Percentiles rank a stretch among this genome's conserved stretches.
phyloP scores from a whole-genome alignment of 1,140 invertebrate genomes.

The Agraylea sexmaculata region DNA sequence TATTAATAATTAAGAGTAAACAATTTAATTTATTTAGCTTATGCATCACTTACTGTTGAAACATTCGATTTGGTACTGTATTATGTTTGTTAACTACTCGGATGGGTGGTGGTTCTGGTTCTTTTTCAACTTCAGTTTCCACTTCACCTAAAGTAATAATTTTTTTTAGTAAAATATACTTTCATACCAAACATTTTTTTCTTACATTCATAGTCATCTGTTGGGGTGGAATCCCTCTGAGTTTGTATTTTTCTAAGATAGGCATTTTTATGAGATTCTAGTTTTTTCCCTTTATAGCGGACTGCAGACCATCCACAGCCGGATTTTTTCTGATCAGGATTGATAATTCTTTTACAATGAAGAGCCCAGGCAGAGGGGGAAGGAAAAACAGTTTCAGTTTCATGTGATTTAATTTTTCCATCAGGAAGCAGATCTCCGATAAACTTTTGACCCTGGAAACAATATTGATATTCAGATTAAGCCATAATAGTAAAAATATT shows the following conservation, averaged over 20 bases:
- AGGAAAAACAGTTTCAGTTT: conserved; percentile 75
- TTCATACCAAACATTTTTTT: conserved; percentile 16
- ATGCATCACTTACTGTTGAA: conserved; percentile 49
- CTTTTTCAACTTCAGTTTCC: conserved; percentile 44
- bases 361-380: conserved; percentile 89
- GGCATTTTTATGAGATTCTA: conserved; percentile 76
- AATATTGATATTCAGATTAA: conserved; percentile 11
- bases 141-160: conserved; percentile 38
- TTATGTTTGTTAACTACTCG: conserved; percentile 55
- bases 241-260: conserved; percentile 62
- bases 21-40: conserved; percentile 1
- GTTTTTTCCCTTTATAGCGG: conserved; percentile 71
- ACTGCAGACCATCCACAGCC: conserved; percentile 84
- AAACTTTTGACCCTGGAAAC: conserved; percentile 72
- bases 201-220: no score
- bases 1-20: conserved; percentile 6
- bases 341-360: conserved; percentile 81
- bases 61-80: conserved; percentile 53
- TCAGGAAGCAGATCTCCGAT: conserved; percentile 72
- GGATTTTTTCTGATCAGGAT: conserved; percentile 82
- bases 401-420: conserved; percentile 81
- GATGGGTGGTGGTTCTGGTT: conserved; percentile 42
- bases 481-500: conserved; percentile 11
- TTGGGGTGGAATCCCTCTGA: conserved; percentile 36
- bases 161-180: no score